Conservation (phyloP, 2,888 invertebrate species). For the Galeruca laticollis region DNA sequence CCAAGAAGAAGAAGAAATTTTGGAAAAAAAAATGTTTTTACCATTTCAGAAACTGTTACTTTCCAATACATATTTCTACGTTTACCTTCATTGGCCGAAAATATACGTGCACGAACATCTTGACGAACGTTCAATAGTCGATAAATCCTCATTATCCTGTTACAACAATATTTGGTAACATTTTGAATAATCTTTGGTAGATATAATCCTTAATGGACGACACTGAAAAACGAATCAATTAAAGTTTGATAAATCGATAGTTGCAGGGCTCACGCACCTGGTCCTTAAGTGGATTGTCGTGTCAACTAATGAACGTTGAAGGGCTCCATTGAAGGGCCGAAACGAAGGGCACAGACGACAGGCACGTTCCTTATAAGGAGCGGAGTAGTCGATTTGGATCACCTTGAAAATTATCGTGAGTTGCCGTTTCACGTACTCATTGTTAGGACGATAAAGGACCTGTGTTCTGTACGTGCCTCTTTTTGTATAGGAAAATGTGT, state of each 20-base stretch:
- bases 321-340: slow-evolving; percentile 45
- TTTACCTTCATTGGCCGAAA: too few species aligned
- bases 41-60: too few species aligned
- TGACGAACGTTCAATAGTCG: too few species aligned
- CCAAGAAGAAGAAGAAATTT: too few species aligned
- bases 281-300: slow-evolving; percentile 61
- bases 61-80: too few species aligned
- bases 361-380: slow-evolving; percentile 22
- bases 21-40: too few species aligned
- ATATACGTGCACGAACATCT: too few species aligned
- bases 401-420: slow-evolving; percentile 12
- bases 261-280: slow-evolving; percentile 58
- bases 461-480: not conserved
- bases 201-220: slow-evolving; percentile 13
- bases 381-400: slow-evolving; percentile 12
- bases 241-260: slow-evolving; percentile 59
- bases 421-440: slow-evolving; percentile 16
- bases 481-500: not conserved
- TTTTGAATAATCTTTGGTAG: slow-evolving; percentile 12
- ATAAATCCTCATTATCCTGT: not conserved
- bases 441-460: not conserved
- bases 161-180: not conserved
- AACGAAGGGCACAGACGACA: slow-evolving; percentile 20
- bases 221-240: slow-evolving; percentile 53
- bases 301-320: slow-evolving; percentile 60